A percentile compares a stretch with the other conserved stretches of the same genome.
These are phyloP conservation scores for Origma solitaria DNA, from an alignment of 2,113 vertebrate species.

Conservation along the genomic window DNA sequence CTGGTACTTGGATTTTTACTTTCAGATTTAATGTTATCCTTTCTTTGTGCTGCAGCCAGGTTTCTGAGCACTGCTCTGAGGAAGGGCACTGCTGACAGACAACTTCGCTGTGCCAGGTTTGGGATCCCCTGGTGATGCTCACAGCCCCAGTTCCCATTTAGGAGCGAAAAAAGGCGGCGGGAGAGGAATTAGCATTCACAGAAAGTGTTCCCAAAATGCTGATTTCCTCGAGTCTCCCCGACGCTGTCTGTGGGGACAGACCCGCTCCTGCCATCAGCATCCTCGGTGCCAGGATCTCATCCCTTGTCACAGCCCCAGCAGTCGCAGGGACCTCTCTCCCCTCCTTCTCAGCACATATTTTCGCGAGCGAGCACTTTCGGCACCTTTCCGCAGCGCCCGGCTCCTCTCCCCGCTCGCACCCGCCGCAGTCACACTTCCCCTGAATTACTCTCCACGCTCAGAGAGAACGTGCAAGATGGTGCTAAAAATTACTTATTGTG, in stretches of 20 bases:
- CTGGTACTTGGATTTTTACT: not conserved
- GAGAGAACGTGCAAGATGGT: not conserved
- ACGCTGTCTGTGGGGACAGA: not conserved
- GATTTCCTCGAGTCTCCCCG: not conserved
- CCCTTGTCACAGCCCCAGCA: not conserved
- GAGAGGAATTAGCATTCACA: not conserved
- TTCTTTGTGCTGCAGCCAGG: not conserved
- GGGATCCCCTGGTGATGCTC: not conserved
- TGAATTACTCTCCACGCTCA: not conserved
- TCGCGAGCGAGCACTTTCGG: not conserved
- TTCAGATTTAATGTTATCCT: not conserved
- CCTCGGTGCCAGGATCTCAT: not conserved
- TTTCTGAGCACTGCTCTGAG: not conserved
- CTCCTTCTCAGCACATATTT: not conserved
- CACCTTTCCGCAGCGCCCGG: not conserved
- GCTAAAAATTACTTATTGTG: constrained; percentile 25
- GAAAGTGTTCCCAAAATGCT: not conserved
- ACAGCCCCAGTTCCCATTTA: not conserved
- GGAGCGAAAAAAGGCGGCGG: not conserved
- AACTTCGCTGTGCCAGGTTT: not conserved
- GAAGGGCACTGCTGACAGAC: not conserved
- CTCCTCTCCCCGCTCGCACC: not conserved
- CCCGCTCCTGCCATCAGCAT: rapidly evolving
- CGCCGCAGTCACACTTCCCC: not conserved
- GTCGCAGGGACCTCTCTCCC: not conserved